Percentiles rank a stretch among this genome's conserved stretches.
phyloP scores from a whole-genome alignment of 2,797 vertebrate genomes.

The Chlorospingus semifuscus region DNA sequence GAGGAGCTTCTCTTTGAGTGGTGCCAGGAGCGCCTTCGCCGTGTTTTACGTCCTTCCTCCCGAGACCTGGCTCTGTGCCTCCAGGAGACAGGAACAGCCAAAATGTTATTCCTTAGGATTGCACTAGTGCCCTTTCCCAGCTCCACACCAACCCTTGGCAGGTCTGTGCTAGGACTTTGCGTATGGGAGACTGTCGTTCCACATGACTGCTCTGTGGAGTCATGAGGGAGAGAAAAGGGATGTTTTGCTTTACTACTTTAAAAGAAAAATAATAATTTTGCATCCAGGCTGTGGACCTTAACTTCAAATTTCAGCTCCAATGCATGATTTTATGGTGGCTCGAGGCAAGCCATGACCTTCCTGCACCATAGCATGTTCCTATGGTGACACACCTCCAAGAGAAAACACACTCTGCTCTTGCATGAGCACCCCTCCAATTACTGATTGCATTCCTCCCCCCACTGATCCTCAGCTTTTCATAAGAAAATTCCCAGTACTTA shows the following conservation, averaged over 20 bases:
- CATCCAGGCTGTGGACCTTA: not conserved
- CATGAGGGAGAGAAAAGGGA: not conserved
- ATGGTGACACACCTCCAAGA: not conserved
- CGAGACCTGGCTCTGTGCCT: constrained; percentile 71
- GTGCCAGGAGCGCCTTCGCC: constrained; percentile 52
- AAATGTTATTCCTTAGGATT: not conserved
- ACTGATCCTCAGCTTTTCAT: not conserved
- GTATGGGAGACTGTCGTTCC: not conserved
- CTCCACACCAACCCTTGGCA: not conserved
- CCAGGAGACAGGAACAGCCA: not conserved
- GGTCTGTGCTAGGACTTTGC: not conserved
- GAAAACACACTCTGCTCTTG: not conserved
- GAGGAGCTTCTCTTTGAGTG: constrained; percentile 68
- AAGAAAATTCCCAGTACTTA: not conserved
- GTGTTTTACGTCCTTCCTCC: constrained; percentile 68
- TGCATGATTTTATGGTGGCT: not conserved
- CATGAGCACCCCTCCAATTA: not conserved
- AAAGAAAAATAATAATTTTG: not conserved
- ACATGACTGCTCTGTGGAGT: not conserved
- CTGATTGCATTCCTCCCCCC: not conserved
- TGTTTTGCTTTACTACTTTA: not conserved
- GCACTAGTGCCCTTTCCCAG: not conserved
- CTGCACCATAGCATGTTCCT: not conserved
- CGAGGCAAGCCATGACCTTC: not conserved
- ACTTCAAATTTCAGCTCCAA: not conserved